These are phyloP conservation scores for Scytalopus superciliaris DNA, from an alignment of 2,113 vertebrate genomes.

Conservation along the genomic window DNA sequence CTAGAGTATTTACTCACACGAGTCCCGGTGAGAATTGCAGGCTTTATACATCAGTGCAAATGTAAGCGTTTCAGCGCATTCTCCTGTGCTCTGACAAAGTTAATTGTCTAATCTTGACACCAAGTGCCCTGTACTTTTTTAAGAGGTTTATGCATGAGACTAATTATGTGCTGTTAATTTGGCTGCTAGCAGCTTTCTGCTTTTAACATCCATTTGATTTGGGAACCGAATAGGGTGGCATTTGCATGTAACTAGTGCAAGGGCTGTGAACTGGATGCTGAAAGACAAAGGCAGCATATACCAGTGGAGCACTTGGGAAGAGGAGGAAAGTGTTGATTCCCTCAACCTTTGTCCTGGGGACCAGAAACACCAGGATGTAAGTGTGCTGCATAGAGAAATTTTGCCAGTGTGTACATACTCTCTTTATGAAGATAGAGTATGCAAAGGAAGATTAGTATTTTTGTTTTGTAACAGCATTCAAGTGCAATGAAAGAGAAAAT, in stretches of 20 bases:
- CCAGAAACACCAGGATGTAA: neutral
- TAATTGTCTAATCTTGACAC: constrained; percentile 74
- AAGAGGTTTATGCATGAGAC: constrained; percentile 74
- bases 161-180: constrained; percentile 78
- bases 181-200: constrained; percentile 69
- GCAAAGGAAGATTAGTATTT: neutral
- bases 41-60: constrained; percentile 26
- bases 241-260: constrained; percentile 58
- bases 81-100: constrained; percentile 59
- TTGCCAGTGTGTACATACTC: rapidly evolving
- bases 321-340: neutral
- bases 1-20: constrained; percentile 47
- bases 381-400: neutral
- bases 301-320: neutral
- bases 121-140: constrained; percentile 60
- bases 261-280: constrained; percentile 2
- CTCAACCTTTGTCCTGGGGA: neutral
- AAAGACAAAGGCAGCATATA: neutral
- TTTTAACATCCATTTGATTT: constrained; percentile 67
- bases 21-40: constrained; percentile 25
- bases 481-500: neutral
- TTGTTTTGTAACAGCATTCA: neutral
- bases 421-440: neutral
- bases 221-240: constrained; percentile 33
- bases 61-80: constrained; percentile 11